Conservation (phyloP, 1,140 invertebrate species). For the Venturia canescens region DNA sequence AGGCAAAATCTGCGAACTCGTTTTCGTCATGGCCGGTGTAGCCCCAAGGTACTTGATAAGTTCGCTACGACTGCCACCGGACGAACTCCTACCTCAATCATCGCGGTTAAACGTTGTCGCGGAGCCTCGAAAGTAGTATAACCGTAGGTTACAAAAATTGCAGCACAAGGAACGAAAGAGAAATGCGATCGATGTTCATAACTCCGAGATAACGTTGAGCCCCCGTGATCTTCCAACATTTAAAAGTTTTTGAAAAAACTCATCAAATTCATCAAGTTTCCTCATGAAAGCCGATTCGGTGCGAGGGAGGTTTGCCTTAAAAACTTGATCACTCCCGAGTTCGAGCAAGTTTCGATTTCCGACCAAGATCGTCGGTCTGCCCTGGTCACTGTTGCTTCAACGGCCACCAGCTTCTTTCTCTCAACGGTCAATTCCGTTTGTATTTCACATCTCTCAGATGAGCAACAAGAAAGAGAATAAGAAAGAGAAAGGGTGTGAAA, state of each 20-base stretch:
- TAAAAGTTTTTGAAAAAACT: no score
- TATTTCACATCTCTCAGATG: slow-evolving; percentile 21
- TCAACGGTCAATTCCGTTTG: slow-evolving; percentile 27
- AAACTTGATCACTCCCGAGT: no score
- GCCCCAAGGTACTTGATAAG: slow-evolving; percentile 46
- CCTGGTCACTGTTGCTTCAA: neutral
- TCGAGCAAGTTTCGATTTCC: no score
- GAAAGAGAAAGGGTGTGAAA: no score
- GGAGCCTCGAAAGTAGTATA: slow-evolving; percentile 38
- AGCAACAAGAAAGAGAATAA: slow-evolving; percentile 24
- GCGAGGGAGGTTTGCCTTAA: no score
- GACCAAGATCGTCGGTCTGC: neutral
- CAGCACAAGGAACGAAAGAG: slow-evolving; percentile 19
- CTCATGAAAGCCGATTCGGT: no score
- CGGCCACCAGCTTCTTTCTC: slow-evolving; percentile 22
- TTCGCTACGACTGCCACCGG: slow-evolving; percentile 17
- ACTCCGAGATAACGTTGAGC: neutral
- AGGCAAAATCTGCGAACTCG: slow-evolving; percentile 68
- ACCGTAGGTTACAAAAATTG: slow-evolving; percentile 32
- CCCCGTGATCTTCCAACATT: no score
- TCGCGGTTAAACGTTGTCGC: slow-evolving; percentile 6
- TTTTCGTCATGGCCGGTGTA: slow-evolving; percentile 54
- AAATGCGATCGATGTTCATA: slow-evolving; percentile 40
- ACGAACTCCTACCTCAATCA: slow-evolving; percentile 6
- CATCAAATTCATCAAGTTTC: no score